A percentile compares a stretch with the other conserved stretches of the same genome.
These are phyloP conservation scores for Neogobius melanostomus DNA, from an alignment of 2,113 vertebrate species.

Conservation along the genomic window DNA sequence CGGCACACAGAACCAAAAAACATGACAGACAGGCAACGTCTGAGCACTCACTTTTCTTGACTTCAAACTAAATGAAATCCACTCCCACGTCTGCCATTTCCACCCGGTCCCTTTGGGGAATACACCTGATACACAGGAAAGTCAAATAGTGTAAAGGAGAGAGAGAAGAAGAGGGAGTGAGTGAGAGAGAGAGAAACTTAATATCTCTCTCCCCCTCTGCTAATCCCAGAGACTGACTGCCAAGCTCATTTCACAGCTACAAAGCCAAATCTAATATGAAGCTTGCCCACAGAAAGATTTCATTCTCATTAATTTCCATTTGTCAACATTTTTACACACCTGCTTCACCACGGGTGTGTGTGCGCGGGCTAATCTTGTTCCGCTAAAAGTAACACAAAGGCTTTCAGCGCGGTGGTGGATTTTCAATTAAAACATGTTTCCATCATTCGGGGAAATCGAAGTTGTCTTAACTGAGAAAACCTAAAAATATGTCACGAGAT, in stretches of 20 bases:
- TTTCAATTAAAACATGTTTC: constrained; percentile 6
- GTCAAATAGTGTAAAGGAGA: constrained; percentile 9
- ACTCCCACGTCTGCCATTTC: not conserved
- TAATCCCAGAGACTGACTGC: constrained; percentile 32
- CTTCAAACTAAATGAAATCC: constrained; percentile 36
- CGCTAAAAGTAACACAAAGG: constrained; percentile 1
- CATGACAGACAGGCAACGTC: constrained; percentile 42
- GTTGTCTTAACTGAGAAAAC: not conserved
- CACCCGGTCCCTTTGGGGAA: constrained; percentile 26
- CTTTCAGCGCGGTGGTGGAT: not conserved
- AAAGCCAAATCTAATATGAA: constrained; percentile 55
- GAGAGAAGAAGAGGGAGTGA: constrained; percentile 5
- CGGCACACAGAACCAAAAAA: constrained; percentile 33
- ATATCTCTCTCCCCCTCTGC: constrained; percentile 27
- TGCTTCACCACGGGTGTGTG: constrained; percentile 12
- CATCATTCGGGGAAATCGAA: no score
- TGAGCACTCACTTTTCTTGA: constrained; percentile 38
- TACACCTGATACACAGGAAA: constrained; percentile 38
- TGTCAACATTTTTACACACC: constrained; percentile 50
- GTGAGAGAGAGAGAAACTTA: constrained; percentile 2
- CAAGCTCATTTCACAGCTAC: constrained; percentile 36
- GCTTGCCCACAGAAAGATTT: constrained; percentile 17
- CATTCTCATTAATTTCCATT: constrained; percentile 61
- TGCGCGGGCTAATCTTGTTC: not conserved
- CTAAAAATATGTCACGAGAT: no score